Evolutionary conservation across 2,113 vertebrate species (phyloP).

Genomic region (Quiscalus mexicanus): DNA sequence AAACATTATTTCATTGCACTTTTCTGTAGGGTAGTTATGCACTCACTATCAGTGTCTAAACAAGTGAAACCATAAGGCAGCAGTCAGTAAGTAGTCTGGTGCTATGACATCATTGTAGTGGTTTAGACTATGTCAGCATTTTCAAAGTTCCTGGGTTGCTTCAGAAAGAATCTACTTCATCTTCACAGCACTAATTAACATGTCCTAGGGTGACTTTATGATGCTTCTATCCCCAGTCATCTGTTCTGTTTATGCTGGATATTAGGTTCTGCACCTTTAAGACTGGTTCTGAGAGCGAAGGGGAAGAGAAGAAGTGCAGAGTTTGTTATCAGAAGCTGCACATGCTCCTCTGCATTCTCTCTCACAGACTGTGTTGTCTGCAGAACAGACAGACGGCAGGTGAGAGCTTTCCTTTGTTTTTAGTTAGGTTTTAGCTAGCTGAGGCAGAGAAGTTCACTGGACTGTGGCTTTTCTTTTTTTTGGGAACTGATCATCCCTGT

Average conservation of each 20-base stretch:
- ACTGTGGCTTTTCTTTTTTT: background rate
- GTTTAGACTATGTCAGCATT: background rate
- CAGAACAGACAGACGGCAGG: background rate
- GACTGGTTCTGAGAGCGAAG: background rate
- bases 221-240: background rate
- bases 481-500: background rate
- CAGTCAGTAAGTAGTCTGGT: background rate
- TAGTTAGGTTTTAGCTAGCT: background rate
- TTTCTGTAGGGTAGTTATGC: background rate
- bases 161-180: background rate
- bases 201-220: background rate
- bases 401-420: background rate
- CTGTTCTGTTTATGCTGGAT: background rate
- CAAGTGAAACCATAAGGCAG: conserved; percentile 9
- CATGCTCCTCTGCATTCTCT: background rate
- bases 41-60: background rate
- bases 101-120: background rate
- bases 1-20: conserved; percentile 24
- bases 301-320: background rate
- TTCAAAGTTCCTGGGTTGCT: background rate
- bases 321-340: background rate
- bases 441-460: background rate
- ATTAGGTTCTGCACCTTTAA: background rate
- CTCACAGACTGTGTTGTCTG: background rate
- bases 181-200: background rate